A percentile compares a stretch with the other conserved stretches of the same genome.
phyloP scores from a whole-genome alignment of 64 coral and sea anemone species.

The Montipora cactus region DNA sequence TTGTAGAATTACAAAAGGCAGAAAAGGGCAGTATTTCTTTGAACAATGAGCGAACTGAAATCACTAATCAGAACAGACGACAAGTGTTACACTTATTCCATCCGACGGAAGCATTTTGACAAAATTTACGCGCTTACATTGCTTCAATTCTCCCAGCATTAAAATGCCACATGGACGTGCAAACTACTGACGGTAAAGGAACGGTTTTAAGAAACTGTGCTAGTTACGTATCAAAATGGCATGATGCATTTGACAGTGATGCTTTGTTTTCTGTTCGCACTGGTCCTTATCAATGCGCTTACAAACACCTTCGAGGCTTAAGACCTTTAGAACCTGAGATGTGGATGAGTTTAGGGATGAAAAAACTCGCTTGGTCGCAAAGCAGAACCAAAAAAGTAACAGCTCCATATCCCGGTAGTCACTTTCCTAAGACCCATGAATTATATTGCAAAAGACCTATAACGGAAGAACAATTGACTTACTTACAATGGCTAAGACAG shows the following conservation, averaged over 20 bases:
- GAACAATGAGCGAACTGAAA: background rate
- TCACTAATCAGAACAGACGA: background rate
- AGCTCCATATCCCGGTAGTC: too few relatives aligned
- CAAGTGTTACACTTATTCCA: constrained; percentile 7
- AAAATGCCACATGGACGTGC: constrained; percentile 67
- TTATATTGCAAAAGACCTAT: background rate
- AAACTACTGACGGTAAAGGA: constrained; percentile 11
- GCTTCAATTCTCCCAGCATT: background rate
- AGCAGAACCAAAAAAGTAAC: background rate
- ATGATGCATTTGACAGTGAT: background rate
- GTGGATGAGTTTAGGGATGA: background rate
- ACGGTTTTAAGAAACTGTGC: constrained; percentile 52
- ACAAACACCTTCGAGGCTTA: background rate
- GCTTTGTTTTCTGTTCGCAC: constrained; percentile 36
- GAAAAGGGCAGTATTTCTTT: background rate
- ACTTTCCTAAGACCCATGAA: background rate
- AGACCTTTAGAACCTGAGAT: constrained; percentile 64
- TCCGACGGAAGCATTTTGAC: constrained; percentile 13
- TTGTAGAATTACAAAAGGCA: constrained; percentile 28
- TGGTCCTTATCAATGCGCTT: background rate
- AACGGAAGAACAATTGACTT: background rate
- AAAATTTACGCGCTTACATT: constrained; percentile 49
- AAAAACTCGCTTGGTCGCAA: background rate
- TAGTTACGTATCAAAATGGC: constrained; percentile 48
- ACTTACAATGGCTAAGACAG: background rate